phyloP scores from a whole-genome alignment of 2,888 invertebrate genomes.

The Caenorhabditis sp. region DNA sequence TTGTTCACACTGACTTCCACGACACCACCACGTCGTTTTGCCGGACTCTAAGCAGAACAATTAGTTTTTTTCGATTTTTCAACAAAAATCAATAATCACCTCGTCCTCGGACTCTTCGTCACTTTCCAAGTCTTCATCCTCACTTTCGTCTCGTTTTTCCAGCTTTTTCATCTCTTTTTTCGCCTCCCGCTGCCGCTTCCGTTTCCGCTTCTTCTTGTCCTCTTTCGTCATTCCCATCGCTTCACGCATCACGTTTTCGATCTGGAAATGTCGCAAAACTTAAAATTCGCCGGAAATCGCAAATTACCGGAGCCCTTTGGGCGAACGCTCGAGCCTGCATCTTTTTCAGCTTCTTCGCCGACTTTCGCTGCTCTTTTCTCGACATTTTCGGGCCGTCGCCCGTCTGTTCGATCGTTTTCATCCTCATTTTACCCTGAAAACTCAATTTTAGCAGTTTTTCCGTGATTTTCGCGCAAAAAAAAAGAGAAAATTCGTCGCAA shows the following conservation, averaged over 20 bases:
- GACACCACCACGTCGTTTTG: slow-evolving; percentile 10
- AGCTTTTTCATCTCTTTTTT: slow-evolving; percentile 22
- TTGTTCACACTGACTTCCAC: slow-evolving; percentile 49
- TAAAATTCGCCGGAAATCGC: not conserved
- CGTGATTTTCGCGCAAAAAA: no score
- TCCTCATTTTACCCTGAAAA: slow-evolving; percentile 43
- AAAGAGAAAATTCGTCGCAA: not conserved
- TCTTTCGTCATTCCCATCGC: slow-evolving; percentile 55
- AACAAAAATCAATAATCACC: slow-evolving; percentile 2
- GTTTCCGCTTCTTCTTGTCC: slow-evolving; percentile 53
- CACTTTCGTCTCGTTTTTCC: slow-evolving; percentile 20
- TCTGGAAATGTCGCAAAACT: slow-evolving; percentile 34
- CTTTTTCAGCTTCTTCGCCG: slow-evolving; percentile 66
- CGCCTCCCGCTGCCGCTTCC: slow-evolving; percentile 47
- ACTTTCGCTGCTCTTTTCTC: slow-evolving; percentile 61
- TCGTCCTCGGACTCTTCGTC: slow-evolving; percentile 23
- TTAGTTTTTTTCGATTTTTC: slow-evolving; percentile 11
- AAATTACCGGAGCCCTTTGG: slow-evolving; percentile 42
- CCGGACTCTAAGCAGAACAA: slow-evolving; percentile 8
- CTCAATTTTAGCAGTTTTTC: no score
- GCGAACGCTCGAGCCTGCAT: slow-evolving; percentile 62
- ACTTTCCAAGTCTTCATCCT: slow-evolving; percentile 13
- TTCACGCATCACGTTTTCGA: slow-evolving; percentile 62
- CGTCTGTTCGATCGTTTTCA: slow-evolving; percentile 18
- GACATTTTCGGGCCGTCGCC: slow-evolving; percentile 31